phyloP scores from a whole-genome alignment of 2,797 vertebrate genomes.

The Sardinella longiceps region DNA sequence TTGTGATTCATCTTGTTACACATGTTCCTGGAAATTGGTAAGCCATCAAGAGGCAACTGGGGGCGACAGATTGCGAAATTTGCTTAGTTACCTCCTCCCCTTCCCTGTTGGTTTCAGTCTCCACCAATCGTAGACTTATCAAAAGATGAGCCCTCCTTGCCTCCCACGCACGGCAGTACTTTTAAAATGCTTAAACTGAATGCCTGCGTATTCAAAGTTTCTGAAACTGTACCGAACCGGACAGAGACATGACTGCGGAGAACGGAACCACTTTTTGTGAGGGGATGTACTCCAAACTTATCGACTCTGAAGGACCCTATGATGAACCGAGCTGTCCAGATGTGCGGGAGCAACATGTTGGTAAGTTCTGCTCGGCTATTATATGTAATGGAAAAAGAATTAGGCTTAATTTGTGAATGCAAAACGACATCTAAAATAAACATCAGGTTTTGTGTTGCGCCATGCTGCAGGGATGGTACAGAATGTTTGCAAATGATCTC shows the following conservation, averaged over 20 bases:
- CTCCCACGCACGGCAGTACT: neutral
- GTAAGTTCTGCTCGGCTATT: neutral
- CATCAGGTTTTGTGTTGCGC: neutral
- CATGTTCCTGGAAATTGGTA: too few relatives aligned
- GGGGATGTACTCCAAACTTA: slow-evolving; percentile 41
- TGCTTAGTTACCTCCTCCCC: too few relatives aligned
- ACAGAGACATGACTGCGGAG: neutral
- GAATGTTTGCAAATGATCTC: too few relatives aligned
- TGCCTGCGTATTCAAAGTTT: neutral
- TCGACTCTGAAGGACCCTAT: slow-evolving; percentile 29
- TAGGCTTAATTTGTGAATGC: neutral
- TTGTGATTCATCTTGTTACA: too few relatives aligned
- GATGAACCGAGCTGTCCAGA: neutral
- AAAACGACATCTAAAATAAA: neutral
- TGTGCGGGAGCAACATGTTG: neutral
- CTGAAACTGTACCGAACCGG: neutral
- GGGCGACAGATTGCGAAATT: too few relatives aligned
- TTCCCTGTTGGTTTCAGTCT: neutral
- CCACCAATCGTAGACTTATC: neutral
- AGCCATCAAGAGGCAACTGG: too few relatives aligned
- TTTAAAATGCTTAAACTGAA: neutral
- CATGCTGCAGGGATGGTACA: neutral
- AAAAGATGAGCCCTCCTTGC: neutral
- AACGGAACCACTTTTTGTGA: slow-evolving; percentile 24
- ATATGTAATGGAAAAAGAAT: neutral